Base-by-base conservation (phyloP, 1,140 invertebrate genomes). In the Micrasema minimum region DNA sequence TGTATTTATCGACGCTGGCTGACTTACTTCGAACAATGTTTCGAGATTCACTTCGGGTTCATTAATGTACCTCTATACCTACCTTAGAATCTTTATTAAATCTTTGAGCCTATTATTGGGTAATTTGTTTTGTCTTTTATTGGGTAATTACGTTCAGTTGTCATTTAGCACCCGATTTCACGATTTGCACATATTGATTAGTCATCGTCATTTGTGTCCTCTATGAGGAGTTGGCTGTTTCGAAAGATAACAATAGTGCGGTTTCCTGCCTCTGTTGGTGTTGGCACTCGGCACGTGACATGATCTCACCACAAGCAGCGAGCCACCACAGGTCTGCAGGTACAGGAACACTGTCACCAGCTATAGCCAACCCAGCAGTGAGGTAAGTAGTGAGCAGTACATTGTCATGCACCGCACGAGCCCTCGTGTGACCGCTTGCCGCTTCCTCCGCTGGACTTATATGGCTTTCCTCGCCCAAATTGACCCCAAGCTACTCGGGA, bases 281-380 rank as follows among this genome's bases (percentile, higher is more conserved):
- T n/a, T n/a, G n/a, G n/a, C n/a, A 22, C 10, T 18, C 50, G 12
- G 50, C 14, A 26, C 53, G 53, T 37, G 53, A 57, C 14, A 35
- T 57, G 53, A 57, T 57, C 53, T 57, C 53, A 57, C 53, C 53
- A 37, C n/a, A n/a, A n/a, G n/a, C n/a, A n/a, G n/a, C n/a, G n/a
- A n/a, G n/a, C n/a, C n/a, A n/a, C n/a, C n/a, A n/a, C n/a, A n/a
- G n/a, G n/a, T n/a, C n/a, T n/a, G n/a, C n/a, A n/a, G n/a, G n/a
- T n/a, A n/a, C n/a, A n/a, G n/a, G n/a, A n/a, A n/a, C n/a, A n/a
- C n/a, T n/a, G n/a, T n/a, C n/a, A n/a, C n/a, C n/a, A n/a, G n/a
- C n/a, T n/a, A n/a, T n/a, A n/a, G n/a, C n/a, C n/a, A n/a, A n/a
- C n/a, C n/a, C n/a, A n/a, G n/a, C n/a, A n/a, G n/a, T n/a, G n/a